Evolutionary conservation across 1,140 invertebrate genomes (phyloP).

Genomic region (Tribolium madens): DNA sequence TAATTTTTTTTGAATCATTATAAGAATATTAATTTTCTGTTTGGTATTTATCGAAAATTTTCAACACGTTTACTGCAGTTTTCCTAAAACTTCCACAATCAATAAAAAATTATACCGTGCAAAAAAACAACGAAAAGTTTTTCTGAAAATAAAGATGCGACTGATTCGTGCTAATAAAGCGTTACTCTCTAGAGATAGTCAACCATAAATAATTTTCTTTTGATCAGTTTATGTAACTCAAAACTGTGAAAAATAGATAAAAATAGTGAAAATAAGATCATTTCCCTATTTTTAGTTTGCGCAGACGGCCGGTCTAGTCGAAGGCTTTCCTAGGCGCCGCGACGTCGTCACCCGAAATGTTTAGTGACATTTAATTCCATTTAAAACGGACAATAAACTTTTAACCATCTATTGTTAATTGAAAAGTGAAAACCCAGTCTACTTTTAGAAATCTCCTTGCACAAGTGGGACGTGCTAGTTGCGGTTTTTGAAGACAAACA

Average conservation of each 20-base stretch:
- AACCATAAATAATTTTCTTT: neutral
- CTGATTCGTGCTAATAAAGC: neutral
- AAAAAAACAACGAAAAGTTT: neutral
- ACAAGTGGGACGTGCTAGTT: neutral
- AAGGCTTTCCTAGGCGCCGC: conserved; percentile 8
- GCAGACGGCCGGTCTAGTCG: conserved; percentile 18
- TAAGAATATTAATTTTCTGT: too few relatives aligned
- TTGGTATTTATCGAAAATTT: too few relatives aligned
- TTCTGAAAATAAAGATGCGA: neutral
- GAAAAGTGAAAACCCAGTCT: conserved; percentile 6
- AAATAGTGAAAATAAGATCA: neutral
- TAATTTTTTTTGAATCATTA: too few relatives aligned
- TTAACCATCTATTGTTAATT: neutral
- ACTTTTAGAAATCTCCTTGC: neutral
- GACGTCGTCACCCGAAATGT: conserved; percentile 1
- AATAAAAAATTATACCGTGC: too few relatives aligned
- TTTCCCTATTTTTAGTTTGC: conserved; percentile 40
- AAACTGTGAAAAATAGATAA: neutral
- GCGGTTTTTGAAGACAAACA: neutral
- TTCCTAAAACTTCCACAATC: too few relatives aligned
- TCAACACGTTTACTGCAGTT: too few relatives aligned
- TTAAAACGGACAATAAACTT: neutral
- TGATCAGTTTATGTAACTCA: neutral
- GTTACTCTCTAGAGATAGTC: neutral
- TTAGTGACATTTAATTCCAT: neutral